Evolutionary conservation across 2,113 vertebrate species (phyloP).

Genomic region (Triplophysa rosa): DNA sequence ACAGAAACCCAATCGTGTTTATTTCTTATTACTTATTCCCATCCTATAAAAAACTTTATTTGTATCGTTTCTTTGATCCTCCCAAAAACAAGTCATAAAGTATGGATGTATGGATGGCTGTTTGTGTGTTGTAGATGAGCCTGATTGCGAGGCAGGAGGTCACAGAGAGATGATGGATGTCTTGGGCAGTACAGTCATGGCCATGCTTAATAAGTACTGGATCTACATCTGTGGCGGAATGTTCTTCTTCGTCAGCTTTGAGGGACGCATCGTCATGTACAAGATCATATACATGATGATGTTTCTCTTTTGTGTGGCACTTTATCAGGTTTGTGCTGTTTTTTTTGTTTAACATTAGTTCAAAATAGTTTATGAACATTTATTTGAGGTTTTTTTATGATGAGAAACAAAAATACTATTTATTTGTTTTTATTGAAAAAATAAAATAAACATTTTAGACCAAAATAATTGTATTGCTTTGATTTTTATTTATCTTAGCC

Average conservation of each 20-base stretch:
- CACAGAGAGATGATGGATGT: constrained; percentile 88
- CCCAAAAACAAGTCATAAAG: background rate
- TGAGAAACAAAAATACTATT: background rate
- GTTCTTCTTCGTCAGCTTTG: constrained; percentile 98
- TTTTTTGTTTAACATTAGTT: background rate
- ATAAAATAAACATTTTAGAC: background rate
- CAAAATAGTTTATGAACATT: too few species aligned
- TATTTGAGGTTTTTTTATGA: too few species aligned
- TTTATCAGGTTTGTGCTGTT: constrained; percentile 84
- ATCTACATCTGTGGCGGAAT: constrained; percentile 95
- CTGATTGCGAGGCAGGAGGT: constrained; percentile 65
- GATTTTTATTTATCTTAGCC: background rate
- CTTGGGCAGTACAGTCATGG: constrained; percentile 85
- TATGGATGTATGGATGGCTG: background rate
- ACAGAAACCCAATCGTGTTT: background rate
- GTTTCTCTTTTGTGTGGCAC: constrained; percentile 91
- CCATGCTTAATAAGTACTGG: constrained; percentile 96
- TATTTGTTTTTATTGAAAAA: background rate
- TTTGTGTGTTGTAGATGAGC: constrained; percentile 55
- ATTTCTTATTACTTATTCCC: background rate
- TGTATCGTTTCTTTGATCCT: background rate
- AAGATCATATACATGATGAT: constrained; percentile 99
- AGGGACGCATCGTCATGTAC: constrained; percentile 94
- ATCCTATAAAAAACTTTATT: background rate
- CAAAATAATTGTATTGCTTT: background rate